Percentiles rank a stretch among this genome's conserved stretches.
Conservation (phyloP, 2,888 invertebrate genomes). For the Ophonus ardosiacus region DNA sequence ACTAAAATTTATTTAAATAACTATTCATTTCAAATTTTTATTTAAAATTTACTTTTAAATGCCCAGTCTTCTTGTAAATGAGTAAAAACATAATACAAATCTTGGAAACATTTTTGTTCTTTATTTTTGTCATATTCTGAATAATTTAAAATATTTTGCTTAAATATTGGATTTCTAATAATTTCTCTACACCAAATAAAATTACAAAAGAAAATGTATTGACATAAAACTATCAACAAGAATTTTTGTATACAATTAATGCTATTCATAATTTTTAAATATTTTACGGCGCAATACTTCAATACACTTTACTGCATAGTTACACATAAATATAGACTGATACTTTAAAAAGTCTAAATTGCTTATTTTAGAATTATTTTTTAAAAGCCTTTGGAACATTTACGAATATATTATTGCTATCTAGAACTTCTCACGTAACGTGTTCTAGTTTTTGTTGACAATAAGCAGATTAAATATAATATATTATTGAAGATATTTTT, state of each 20-base stretch:
- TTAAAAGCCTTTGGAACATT: not conserved
- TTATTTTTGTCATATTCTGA: not conserved
- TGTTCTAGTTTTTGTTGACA: slow-evolving; percentile 1
- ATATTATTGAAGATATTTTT: slow-evolving; percentile 1
- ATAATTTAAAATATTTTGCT: not conserved
- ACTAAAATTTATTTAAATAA: slow-evolving; percentile 44
- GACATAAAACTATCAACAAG: not conserved
- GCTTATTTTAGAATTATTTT: not conserved
- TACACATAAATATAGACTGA: not conserved
- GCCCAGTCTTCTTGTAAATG: slow-evolving; percentile 15
- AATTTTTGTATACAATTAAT: not conserved
- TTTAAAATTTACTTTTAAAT: slow-evolving; percentile 1
- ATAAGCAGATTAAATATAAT: not conserved
- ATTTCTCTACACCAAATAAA: not conserved
- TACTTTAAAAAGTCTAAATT: not conserved
- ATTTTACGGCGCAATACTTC: not conserved
- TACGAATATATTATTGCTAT: not conserved
- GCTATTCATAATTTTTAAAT: not conserved
- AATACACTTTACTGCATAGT: not conserved
- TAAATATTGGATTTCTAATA: slow-evolving; percentile 27
- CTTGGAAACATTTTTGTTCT: not conserved
- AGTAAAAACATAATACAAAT: not conserved
- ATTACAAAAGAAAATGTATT: not conserved
- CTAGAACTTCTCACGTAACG: not conserved
- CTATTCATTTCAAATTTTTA: not conserved